Evolutionary conservation across 2,888 invertebrate species (phyloP), one percentile per base, ranked within the genome.

Genomic region (Autographa pulchrina): DNA sequence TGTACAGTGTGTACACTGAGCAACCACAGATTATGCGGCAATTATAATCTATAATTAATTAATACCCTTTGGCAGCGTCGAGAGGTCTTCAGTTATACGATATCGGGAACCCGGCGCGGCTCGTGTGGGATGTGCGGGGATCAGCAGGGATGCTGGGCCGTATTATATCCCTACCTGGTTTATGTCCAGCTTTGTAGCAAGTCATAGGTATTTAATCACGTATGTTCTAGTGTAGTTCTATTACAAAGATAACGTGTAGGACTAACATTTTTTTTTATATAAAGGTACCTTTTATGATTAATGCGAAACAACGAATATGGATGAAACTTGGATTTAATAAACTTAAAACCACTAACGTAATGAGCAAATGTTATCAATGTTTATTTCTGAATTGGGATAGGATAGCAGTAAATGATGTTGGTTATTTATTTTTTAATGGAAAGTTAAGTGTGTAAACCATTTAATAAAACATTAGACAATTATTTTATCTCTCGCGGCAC

Each of bases 401-500:
- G 35, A 6, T 35, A 6, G 35, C 8, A 35, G 6, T 35, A 35
- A 6, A 35, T 2, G 25, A 25, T 25, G 38, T 38, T 11, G n/a
- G n/a, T 48, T n/a, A 48, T n/a, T n/a, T n/a, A n/a, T 0, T 7
- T n/a, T 6, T 7, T n/a, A 43, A 48, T n/a, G 48, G n/a, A 16
- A n/a, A n/a, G n/a, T n/a, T 48, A 7, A n/a, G 8, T 48, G 5
- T n/a, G n/a, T 48, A 8, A 48, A 48, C n/a, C 48, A 48, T 48
- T 48, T 48, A 48, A 48, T 48, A 48, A 48, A 48, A 48, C n/a
- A 48, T 48, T 48, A 48, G 5, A 16, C 43, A 14, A 43, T 43
- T 43, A 43, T 43, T 43, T 11, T n/a, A 38, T n/a, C 35, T 38
- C 35, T 32, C 48, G 65, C 58, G 56, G 65, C 41, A 72, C 62